These are phyloP conservation scores for Coleophora flavipennella DNA, from an alignment of 2,888 invertebrate species.

Conservation along the genomic window DNA sequence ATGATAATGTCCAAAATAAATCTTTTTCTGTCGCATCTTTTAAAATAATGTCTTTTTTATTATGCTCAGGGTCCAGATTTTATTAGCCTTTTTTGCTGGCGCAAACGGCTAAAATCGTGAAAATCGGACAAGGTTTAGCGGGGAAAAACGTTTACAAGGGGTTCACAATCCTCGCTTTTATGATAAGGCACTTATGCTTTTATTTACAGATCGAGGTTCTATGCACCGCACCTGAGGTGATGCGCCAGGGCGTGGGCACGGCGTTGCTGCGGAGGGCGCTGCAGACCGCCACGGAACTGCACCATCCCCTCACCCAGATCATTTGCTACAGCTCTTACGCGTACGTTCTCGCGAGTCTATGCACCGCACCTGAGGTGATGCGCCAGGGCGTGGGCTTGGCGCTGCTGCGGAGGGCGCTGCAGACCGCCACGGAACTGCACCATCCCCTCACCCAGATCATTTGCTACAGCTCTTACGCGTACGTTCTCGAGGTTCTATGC, in stretches of 20 bases:
- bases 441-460: constrained; percentile 58
- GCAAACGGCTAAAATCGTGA: too few species aligned
- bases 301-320: constrained; percentile 56
- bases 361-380: constrained; percentile 55
- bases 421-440: constrained; percentile 54
- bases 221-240: constrained; percentile 56
- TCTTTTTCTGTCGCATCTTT: too few species aligned
- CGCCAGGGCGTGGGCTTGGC: constrained; percentile 58
- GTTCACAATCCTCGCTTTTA: too few species aligned
- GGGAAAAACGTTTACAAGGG: too few species aligned
- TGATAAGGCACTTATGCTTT: too few species aligned
- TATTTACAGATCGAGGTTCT: constrained; percentile 52
- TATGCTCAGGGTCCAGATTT: too few species aligned
- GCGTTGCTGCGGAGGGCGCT: constrained; percentile 45
- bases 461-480: constrained; percentile 61
- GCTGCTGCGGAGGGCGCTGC: constrained; percentile 43
- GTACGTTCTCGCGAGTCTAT: constrained; percentile 35
- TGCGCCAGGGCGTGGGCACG: constrained; percentile 59
- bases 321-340: constrained; percentile 58
- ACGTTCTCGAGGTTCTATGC: constrained; percentile 26
- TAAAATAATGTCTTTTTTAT: too few species aligned
- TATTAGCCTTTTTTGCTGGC: too few species aligned
- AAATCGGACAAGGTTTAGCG: too few species aligned
- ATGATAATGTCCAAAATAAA: too few species aligned
- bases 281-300: constrained; percentile 51